Evolutionary conservation across 2,113 vertebrate genomes (phyloP), one percentile per base, ranked within the genome.

Genomic region (Sphyrna mokarran): DNA sequence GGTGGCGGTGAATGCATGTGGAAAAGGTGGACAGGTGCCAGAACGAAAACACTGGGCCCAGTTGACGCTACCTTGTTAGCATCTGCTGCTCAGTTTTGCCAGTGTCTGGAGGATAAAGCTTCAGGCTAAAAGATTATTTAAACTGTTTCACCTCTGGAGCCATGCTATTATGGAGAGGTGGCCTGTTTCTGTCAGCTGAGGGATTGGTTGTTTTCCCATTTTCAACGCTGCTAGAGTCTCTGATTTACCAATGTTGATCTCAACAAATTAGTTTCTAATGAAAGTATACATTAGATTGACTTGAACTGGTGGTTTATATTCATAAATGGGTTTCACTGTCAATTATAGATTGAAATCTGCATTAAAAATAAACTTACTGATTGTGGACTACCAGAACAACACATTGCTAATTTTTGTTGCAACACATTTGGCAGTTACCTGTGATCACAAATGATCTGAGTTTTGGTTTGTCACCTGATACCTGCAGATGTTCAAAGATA

Each of bases 181-280:
- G n/a, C 33, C 93, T 70, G 68, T 69, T 94, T 69, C 93, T 70
- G 37, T 43, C 93, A 95, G 66, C 23, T 95, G 23, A 95, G 68
- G 66, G 26, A 95, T 3, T 72, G 18, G 40, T 72, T 70, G 43
- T 70, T 95, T 70, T 48, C 58, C 33, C 1, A 5, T n/a, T 43
- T 43, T 40, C n/a, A 95, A 33, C 6, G 11, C 22, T 13, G 14
- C 20, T 70, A 37, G 66, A 26, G 61, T 70, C n/a, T 40, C 37
- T 9, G 20, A n/a, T 68, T 68, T 68, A 72, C 10, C 37, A 72
- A 70, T 70, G 66, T 29, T 95, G 70, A 70, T 7, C 4, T 95
- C 2, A 43, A 37, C 40, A 95, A 70, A 70, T 95, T 48, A 48
- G 43, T 48, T 29, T 37, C 93, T 70, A 3, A 95, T 68, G 16